Evolutionary conservation across 1,140 invertebrate species (phyloP), one percentile per base, ranked within the genome.

Genomic region (Leptestheria dahalacensis): DNA sequence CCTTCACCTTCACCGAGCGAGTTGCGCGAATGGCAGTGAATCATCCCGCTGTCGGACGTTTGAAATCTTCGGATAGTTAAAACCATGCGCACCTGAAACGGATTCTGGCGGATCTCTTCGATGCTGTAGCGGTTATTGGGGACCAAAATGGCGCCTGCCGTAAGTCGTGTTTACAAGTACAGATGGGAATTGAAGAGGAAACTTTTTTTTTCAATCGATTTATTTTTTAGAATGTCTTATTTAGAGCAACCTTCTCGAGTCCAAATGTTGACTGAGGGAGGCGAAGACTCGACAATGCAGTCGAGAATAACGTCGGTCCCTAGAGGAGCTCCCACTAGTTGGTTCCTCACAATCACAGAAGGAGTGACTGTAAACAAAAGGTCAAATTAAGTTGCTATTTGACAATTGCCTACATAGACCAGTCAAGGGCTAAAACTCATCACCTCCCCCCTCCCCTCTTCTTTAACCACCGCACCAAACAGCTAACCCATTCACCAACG

Each of bases 1-100:
- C 90, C 89, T 72, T 91, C 88, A 20, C 91, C 94, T 70, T 89
- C 88, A 57, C 91, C 91, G n/a, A 95, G 78, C 11, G 85, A 87
- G 74, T 95, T 97, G 74, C 91, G 91, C 58, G 89, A 73, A 20
- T 74, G 68, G 64, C 76, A 77, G 41, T 70, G 71, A 64, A 76
- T 77, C 9, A 65, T 63, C 6, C 75, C 74, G 63, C 65, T 74
- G 64, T 77, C 76, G 21, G 65, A 61, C 41, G 66, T 57, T 1
- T 68, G 66, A 18, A 77, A 63, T 28, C 69, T 62, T 10, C 64
- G 61, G 20, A 77, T 75, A 20, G 66, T 68, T 41, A 77, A 58
- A 62, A 69, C 70, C 56, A 77, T 70, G 18, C 66, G 65, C 10
- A 74, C 66, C 18, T 68, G 70, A 52, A 73, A 70, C 2, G 66